phyloP scores from a whole-genome alignment of 1,140 invertebrate species.

The Atta texana region DNA sequence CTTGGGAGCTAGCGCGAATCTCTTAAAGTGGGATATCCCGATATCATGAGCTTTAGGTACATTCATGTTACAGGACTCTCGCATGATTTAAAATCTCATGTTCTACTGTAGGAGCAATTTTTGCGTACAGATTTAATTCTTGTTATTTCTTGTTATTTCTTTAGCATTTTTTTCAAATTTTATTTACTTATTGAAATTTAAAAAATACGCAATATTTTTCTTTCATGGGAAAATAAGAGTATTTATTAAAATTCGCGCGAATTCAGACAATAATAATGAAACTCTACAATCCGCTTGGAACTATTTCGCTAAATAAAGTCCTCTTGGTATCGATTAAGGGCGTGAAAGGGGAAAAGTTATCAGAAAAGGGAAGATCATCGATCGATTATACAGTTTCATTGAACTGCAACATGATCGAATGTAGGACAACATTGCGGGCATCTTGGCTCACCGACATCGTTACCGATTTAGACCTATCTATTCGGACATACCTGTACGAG shows the following conservation, averaged over 20 bases:
- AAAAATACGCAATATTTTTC: neutral
- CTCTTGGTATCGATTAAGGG: conserved; percentile 49
- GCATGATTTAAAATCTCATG: neutral
- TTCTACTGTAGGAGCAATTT: neutral
- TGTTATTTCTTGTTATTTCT: neutral
- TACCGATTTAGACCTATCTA: conserved; percentile 80
- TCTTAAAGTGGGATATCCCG: conserved; percentile 80
- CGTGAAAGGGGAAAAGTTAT: too few species aligned
- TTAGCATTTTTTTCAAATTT: neutral
- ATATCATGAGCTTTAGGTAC: conserved; percentile 73
- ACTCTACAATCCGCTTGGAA: neutral
- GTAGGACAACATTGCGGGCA: conserved; percentile 72
- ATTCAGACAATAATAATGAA: neutral
- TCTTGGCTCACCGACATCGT: conserved; percentile 79
- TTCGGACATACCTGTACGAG: conserved; percentile 75
- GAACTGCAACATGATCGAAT: conserved; percentile 62
- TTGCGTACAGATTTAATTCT: neutral
- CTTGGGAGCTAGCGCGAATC: conserved; percentile 52
- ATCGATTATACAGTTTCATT: conserved; percentile 52
- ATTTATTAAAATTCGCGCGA: neutral
- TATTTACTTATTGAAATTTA: neutral
- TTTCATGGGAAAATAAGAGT: neutral
- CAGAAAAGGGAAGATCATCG: conserved; percentile 71
- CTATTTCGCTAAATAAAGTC: conserved; percentile 27
- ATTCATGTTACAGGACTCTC: neutral